phyloP scores from a whole-genome alignment of 2,797 vertebrate species.

The Molothrus ater region DNA sequence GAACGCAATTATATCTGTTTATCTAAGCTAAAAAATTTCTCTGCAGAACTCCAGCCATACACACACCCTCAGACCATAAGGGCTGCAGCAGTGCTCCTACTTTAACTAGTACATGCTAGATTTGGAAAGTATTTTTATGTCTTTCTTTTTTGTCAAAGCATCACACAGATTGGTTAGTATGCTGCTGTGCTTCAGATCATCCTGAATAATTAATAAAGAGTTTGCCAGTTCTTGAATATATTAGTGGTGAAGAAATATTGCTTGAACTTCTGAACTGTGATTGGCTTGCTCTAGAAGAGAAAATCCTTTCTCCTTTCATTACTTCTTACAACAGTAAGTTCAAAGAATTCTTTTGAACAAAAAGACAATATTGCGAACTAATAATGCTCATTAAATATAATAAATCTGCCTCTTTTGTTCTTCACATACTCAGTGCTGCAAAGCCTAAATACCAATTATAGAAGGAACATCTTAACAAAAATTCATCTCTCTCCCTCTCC shows the following conservation, averaged over 20 bases:
- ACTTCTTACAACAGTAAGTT: conserved; percentile 16
- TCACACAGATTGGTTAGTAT: conserved; percentile 4
- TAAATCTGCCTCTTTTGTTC: conserved; percentile 23
- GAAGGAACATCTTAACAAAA: conserved; percentile 30
- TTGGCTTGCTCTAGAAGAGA: not conserved
- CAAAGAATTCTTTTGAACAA: conserved; percentile 7
- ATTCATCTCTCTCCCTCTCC: not conserved
- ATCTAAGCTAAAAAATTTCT: not conserved
- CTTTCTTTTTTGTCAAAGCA: not conserved
- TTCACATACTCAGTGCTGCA: not conserved
- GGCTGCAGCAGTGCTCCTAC: not conserved
- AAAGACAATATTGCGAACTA: conserved; percentile 16
- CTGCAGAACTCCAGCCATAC: not conserved
- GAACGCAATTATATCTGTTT: not conserved
- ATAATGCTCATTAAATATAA: conserved; percentile 26
- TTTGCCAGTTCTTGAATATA: conserved; percentile 50
- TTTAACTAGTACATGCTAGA: not conserved
- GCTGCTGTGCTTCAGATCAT: conserved; percentile 11
- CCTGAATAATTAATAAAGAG: conserved; percentile 64
- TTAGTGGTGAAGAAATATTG: conserved; percentile 26
- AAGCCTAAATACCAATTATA: conserved; percentile 14
- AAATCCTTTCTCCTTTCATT: conserved; percentile 17
- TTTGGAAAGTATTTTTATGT: not conserved
- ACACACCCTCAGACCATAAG: not conserved
- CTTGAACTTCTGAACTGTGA: conserved; percentile 59